These are phyloP conservation scores for Meleagris gallopavo DNA, from an alignment of 2,113 vertebrate genomes.

Conservation along the genomic window DNA sequence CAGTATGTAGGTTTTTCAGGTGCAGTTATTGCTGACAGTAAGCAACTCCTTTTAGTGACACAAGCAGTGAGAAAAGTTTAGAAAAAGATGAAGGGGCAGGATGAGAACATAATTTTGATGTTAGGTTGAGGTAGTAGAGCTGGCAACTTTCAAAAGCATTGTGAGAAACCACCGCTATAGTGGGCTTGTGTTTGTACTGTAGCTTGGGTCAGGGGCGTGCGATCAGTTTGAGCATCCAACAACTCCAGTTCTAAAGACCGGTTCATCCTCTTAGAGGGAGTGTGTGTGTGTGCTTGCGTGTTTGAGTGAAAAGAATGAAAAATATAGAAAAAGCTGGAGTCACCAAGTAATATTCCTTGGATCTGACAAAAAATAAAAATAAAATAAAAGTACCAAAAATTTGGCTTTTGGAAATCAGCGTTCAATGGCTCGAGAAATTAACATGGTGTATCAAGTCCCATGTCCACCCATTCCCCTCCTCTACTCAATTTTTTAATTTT, in stretches of 20 bases:
- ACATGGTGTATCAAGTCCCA: accelerated
- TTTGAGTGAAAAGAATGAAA: background rate
- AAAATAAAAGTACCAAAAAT: background rate
- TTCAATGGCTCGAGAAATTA: background rate
- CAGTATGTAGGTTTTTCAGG: background rate
- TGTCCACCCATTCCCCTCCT: background rate
- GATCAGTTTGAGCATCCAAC: background rate
- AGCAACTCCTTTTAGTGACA: background rate
- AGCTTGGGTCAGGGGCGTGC: background rate
- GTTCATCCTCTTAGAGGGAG: background rate
- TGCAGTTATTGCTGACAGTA: background rate
- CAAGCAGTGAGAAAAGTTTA: background rate
- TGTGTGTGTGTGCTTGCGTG: background rate
- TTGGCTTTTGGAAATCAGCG: background rate
- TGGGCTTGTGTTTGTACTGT: background rate
- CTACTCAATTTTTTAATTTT: background rate
- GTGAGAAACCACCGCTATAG: background rate
- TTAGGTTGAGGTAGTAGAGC: background rate
- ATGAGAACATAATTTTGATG: background rate
- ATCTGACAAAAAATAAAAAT: background rate
- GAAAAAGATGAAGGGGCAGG: background rate
- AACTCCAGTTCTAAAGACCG: background rate
- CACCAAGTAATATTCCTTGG: background rate
- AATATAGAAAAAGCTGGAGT: background rate
- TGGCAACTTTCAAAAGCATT: background rate